phyloP scores from a whole-genome alignment of 1,140 invertebrate genomes.

The Drosophila kikkawai region DNA sequence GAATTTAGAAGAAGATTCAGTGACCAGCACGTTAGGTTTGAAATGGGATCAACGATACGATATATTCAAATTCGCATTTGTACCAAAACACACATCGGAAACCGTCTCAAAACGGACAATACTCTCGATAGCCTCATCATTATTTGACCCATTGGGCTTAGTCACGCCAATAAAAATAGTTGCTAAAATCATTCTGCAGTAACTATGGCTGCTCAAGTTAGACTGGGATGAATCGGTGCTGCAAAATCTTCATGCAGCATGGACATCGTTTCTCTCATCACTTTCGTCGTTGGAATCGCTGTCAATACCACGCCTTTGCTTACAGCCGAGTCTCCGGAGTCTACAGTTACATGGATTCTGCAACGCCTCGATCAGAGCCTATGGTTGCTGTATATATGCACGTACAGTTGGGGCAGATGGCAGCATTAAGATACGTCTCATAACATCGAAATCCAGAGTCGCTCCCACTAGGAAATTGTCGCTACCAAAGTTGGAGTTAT shows the following conservation, averaged over 20 bases:
- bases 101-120: background rate
- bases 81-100: no score
- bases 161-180: background rate
- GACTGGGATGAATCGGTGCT: background rate
- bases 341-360: no score
- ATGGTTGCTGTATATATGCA: background rate
- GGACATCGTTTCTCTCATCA: no score
- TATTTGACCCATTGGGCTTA: background rate
- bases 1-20: background rate
- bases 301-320: no score
- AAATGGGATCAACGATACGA: no score
- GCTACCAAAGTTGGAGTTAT: background rate
- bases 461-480: background rate
- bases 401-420: no score
- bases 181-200: background rate
- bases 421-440: background rate
- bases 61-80: no score
- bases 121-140: background rate
- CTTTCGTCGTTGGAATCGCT: no score
- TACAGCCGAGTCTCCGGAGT: no score
- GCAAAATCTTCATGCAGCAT: background rate
- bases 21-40: background rate
- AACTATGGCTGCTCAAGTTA: background rate
- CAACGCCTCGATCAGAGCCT: no score
- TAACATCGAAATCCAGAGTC: constrained; percentile 1